A percentile compares a stretch with the other conserved stretches of the same genome.
Conservation (phyloP, 1,140 invertebrate genomes). For the Asobara japonica region DNA sequence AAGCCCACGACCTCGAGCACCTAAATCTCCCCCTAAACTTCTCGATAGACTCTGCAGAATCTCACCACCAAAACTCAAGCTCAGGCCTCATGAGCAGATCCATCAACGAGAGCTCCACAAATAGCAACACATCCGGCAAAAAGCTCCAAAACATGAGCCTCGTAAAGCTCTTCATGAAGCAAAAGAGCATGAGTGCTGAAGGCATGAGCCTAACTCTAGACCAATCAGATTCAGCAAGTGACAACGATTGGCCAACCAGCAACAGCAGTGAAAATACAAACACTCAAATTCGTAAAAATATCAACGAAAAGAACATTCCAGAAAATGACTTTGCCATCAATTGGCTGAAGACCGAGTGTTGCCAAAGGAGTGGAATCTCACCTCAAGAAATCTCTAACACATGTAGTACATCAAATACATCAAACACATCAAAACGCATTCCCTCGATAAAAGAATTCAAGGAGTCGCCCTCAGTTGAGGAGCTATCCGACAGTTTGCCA, state of each 20-base stretch:
- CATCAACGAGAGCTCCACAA: conserved; percentile 62
- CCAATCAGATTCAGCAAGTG: conserved; percentile 58
- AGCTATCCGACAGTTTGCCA: conserved; percentile 63
- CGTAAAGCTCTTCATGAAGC: conserved; percentile 90
- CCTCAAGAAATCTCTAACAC: conserved; percentile 40
- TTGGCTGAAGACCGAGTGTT: conserved; percentile 57
- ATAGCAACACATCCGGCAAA: conserved; percentile 63
- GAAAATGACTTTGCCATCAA: conserved; percentile 62
- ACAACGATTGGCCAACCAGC: conserved; percentile 60
- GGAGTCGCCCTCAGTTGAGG: conserved; percentile 64
- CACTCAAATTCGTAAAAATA: conserved; percentile 54
- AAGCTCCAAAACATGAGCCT: conserved; percentile 77
- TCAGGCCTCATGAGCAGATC: conserved; percentile 59
- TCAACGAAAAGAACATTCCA: conserved; percentile 32
- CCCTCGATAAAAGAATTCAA: conserved; percentile 61
- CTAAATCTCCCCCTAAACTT: conserved; percentile 58
- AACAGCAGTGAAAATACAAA: conserved; percentile 55
- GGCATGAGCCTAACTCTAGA: conserved; percentile 68
- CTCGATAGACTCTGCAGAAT: conserved; percentile 62
- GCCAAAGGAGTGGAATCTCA: conserved; percentile 41
- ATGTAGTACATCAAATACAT: conserved; percentile 25
- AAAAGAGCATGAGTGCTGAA: conserved; percentile 83
- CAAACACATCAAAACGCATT: conserved; percentile 47
- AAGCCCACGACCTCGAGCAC: conserved; percentile 48
- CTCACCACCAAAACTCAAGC: conserved; percentile 58